Conservation (phyloP, 2,888 invertebrate species). For the Amiota mariae region DNA sequence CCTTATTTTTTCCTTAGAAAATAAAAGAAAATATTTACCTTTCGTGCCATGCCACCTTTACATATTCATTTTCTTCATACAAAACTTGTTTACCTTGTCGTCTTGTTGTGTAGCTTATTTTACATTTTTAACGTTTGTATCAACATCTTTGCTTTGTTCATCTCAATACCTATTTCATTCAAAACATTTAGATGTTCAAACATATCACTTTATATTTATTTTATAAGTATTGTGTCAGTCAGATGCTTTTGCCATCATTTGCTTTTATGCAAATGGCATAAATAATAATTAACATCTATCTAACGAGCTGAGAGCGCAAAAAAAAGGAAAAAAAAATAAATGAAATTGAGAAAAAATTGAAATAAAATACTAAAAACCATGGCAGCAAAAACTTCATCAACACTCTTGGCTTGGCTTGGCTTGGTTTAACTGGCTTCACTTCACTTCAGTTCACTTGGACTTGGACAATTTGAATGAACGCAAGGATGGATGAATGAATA, state of each 20-base stretch:
- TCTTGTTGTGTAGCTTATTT: too few relatives aligned
- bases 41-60: background rate
- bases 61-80: background rate
- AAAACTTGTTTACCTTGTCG: background rate
- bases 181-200: too few relatives aligned
- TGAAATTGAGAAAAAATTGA: background rate
- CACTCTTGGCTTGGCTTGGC: background rate
- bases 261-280: constrained; percentile 31
- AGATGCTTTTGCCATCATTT: background rate
- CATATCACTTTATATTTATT: too few relatives aligned
- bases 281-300: constrained; percentile 35
- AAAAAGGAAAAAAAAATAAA: background rate
- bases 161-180: background rate
- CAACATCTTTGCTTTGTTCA: background rate
- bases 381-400: constrained; percentile 3
- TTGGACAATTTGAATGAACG: too few relatives aligned
- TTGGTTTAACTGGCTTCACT: too few relatives aligned
- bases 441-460: too few relatives aligned
- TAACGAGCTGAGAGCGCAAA: background rate
- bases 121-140: too few relatives aligned
- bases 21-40: constrained; percentile 12
- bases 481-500: too few relatives aligned
- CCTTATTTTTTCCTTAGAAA: background rate
- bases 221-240: background rate
- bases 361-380: background rate